Conservation (phyloP, 2,113 vertebrate genomes). For the Todiramphus chloris region DNA sequence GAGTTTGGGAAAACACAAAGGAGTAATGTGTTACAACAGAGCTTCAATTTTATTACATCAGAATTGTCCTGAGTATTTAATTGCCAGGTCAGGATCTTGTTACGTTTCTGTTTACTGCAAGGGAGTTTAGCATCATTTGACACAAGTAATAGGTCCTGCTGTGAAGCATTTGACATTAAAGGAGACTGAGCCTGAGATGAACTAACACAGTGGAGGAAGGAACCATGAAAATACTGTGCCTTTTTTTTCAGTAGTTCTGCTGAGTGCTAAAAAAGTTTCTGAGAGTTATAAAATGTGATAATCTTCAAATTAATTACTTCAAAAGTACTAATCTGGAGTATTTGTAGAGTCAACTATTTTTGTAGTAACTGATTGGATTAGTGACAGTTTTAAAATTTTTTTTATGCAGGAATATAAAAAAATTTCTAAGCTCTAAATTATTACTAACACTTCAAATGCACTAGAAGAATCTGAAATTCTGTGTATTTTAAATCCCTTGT, state of each 20-base stretch:
- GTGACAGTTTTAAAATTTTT: neutral
- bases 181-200: fast-evolving
- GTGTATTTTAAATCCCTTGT: neutral
- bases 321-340: neutral
- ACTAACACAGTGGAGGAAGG: neutral
- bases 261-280: neutral
- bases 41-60: neutral
- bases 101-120: neutral
- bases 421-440: neutral
- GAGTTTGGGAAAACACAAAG: neutral
- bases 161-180: neutral
- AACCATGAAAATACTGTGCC: neutral
- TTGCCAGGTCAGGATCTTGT: neutral
- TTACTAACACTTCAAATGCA: neutral
- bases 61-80: neutral
- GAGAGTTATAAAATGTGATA: neutral
- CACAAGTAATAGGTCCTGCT: neutral
- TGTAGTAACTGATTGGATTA: neutral
- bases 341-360: neutral
- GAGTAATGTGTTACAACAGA: neutral
- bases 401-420: neutral
- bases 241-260: neutral
- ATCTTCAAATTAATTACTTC: neutral
- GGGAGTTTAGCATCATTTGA: neutral
- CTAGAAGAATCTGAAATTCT: neutral